Base-by-base conservation (phyloP, 53 echinoderm and acorn worm genomes). In the Hippasteria phrygiana region DNA sequence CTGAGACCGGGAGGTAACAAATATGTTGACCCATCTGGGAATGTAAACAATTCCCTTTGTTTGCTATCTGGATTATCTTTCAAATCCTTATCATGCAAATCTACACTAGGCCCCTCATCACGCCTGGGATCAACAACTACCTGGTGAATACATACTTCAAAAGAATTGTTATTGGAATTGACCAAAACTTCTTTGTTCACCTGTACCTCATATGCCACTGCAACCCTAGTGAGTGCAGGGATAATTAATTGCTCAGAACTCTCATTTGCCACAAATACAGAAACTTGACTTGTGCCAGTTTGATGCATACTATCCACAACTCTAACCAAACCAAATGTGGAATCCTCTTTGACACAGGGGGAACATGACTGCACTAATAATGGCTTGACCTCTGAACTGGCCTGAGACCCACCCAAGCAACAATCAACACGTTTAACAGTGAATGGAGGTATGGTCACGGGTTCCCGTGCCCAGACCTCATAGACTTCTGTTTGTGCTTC, bases 31-130 rank as follows among this genome's bases (percentile, higher is more conserved):
- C 83, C 83, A 83, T 83, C 83, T 9, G 83, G 34, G 32, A 83
- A 83, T 67, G 46, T 83, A 69, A 83, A 83, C 36, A 67, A 69
- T 83, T 83, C 82, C 42, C 82, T 43, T 16, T 40, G 64, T 82
- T 82, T 82, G 82, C 83, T 35, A 50, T 45, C 29, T 36, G 28
- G 37, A 66, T 35, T 22, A 32, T 83, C 67, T 45, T 46, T 67
- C 16, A 17, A 39, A 46, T 46, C 46, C 13, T 66, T 32, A 33
- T 48, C 69, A 46, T 67, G 64, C 83, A 82, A 82, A 82, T 33
- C 32, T 45, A 48, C 67, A 66, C 13, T 67, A 66, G 66, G 69
- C 69, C 50, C 70, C 34, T 67, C 69, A 20, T 36, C 69, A 83
- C 16, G 83, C 18, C 50, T 33, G 32, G 29, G 46, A 10, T 83